These are phyloP conservation scores for Telmatherina bonti DNA, from an alignment of 2,797 vertebrate genomes.

Conservation along the genomic window DNA sequence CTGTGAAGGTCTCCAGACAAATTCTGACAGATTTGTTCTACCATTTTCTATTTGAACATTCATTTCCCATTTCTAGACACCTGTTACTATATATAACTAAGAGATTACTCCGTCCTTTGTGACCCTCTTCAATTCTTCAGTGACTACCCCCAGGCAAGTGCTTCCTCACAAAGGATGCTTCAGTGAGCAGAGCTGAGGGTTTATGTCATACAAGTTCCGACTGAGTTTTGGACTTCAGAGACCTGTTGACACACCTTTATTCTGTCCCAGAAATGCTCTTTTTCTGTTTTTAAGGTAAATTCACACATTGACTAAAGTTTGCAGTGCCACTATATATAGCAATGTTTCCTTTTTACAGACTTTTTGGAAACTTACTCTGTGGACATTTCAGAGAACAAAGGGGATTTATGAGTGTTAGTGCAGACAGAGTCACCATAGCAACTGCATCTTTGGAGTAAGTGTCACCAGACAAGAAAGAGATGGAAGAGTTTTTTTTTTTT, in stretches of 20 bases:
- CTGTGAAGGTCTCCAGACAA: background rate
- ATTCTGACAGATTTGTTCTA: constrained; percentile 20
- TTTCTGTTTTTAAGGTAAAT: constrained; percentile 12
- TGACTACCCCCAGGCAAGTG: constrained; percentile 20
- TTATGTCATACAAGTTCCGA: constrained; percentile 26
- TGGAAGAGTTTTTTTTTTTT: constrained; percentile 35
- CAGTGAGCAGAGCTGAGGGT: constrained; percentile 23
- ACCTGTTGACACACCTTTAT: constrained; percentile 20
- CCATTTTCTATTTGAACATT: constrained; percentile 19
- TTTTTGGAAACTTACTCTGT: constrained; percentile 45
- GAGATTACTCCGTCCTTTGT: constrained; percentile 31
- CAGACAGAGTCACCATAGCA: constrained; percentile 71
- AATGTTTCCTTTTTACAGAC: constrained; percentile 18
- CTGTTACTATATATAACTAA: constrained; percentile 27
- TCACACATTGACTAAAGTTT: background rate
- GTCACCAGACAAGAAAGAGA: constrained; percentile 60
- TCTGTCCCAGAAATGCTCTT: constrained; percentile 17
- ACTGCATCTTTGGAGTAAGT: constrained; percentile 59
- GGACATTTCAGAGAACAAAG: constrained; percentile 45
- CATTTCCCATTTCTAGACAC: constrained; percentile 21
- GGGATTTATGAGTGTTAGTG: constrained; percentile 62
- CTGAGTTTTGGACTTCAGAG: constrained; percentile 10
- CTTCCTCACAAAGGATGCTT: constrained; percentile 39
- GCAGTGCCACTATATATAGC: constrained; percentile 40
- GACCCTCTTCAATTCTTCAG: constrained; percentile 39